Evolutionary conservation across 2,113 vertebrate genomes (phyloP).

Genomic region (Eublepharis macularius): DNA sequence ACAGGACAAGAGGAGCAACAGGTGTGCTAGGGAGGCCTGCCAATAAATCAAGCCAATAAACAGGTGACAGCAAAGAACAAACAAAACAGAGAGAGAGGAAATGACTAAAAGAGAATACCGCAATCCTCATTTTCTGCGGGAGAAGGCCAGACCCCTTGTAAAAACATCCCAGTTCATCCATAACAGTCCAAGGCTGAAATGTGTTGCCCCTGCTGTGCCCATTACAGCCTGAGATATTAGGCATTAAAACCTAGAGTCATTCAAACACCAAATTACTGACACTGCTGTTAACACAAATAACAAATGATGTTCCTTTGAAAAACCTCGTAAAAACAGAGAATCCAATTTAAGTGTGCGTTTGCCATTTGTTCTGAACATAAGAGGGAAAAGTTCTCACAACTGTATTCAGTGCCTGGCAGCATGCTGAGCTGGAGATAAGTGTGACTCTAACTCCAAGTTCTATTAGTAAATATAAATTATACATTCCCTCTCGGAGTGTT

Average conservation of each 20-base stretch:
- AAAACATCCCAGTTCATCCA: background rate
- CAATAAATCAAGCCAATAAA: background rate
- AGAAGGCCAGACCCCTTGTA: background rate
- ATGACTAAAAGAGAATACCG: background rate
- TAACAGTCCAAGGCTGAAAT: background rate
- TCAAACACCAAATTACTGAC: conserved; percentile 25
- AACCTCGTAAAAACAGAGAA: conserved; percentile 6
- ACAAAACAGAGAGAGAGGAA: background rate
- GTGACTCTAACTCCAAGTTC: background rate
- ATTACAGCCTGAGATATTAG: conserved; percentile 6
- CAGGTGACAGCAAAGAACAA: background rate
- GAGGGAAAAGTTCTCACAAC: background rate
- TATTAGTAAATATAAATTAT: conserved; percentile 41
- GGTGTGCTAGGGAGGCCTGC: background rate
- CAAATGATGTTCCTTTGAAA: conserved; percentile 11
- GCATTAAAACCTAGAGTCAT: conserved; percentile 4
- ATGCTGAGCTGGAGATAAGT: conserved; percentile 29
- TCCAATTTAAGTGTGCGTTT: conserved; percentile 2
- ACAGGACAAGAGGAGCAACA: background rate
- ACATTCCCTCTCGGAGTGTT: conserved; percentile 15
- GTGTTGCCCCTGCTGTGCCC: background rate
- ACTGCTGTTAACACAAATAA: conserved; percentile 3
- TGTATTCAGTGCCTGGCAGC: background rate
- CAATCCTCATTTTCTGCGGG: background rate
- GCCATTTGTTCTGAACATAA: background rate